Conservation (phyloP, 2,888 invertebrate species). For the Leuctra nigra region DNA sequence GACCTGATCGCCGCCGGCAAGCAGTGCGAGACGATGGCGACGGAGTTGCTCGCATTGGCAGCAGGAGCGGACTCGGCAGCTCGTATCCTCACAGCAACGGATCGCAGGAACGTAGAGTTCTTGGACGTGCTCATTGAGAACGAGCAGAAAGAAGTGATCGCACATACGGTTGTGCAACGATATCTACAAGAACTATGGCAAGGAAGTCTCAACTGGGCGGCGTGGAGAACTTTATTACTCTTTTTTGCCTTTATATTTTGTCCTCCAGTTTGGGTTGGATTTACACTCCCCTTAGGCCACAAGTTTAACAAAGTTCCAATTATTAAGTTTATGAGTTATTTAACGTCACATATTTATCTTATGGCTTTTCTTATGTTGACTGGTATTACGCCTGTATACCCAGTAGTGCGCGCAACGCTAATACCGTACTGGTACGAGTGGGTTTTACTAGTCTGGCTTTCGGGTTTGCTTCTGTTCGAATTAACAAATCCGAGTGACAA, state of each 20-base stretch:
- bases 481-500: slow-evolving; percentile 97
- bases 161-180: slow-evolving; percentile 95
- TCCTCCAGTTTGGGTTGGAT: slow-evolving; percentile 94
- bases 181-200: slow-evolving; percentile 98
- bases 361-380: slow-evolving; percentile 89
- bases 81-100: slow-evolving; percentile 89
- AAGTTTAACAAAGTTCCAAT: slow-evolving; percentile 97
- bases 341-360: slow-evolving; percentile 96
- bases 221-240: slow-evolving; percentile 88
- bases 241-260: slow-evolving; percentile 88
- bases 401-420: slow-evolving; percentile 64
- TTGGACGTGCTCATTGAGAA: slow-evolving; percentile 96
- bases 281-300: slow-evolving; percentile 91
- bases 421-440: slow-evolving; percentile 95
- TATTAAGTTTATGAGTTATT: slow-evolving; percentile 99
- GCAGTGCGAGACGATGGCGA: slow-evolving; percentile 97
- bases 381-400: slow-evolving; percentile 81
- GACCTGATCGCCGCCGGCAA: slow-evolving; percentile 93
- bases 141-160: slow-evolving; percentile 96
- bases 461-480: slow-evolving; percentile 91
- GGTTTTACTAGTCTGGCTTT: slow-evolving; percentile 89
- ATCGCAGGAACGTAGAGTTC: slow-evolving; percentile 89
- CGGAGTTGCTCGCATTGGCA: slow-evolving; percentile 87
- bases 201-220: slow-evolving; percentile 93
- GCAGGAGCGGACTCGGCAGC: slow-evolving; percentile 94